These are phyloP conservation scores for Melanargia galathea DNA, from an alignment of 2,888 invertebrate species.

Conservation along the genomic window DNA sequence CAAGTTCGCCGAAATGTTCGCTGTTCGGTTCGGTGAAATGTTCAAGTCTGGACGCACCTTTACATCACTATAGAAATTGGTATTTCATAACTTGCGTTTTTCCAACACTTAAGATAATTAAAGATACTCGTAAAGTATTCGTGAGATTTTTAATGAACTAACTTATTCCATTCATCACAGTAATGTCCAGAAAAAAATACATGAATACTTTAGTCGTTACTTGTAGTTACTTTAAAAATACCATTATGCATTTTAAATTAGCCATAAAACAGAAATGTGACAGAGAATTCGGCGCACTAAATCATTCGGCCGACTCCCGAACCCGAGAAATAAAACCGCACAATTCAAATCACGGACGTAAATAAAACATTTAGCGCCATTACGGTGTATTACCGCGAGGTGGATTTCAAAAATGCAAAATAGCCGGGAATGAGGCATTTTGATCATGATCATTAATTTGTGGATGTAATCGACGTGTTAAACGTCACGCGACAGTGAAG, in stretches of 20 bases:
- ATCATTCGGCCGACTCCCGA: conserved; percentile 7
- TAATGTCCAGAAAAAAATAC: conserved; percentile 8
- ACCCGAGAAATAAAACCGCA: conserved; percentile 8
- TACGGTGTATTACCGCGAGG: conserved; percentile 63
- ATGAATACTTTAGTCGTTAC: background rate
- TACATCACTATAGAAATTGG: background rate
- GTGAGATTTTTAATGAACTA: background rate
- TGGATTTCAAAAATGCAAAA: conserved; percentile 66
- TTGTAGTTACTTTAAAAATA: conserved; percentile 15
- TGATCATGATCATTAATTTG: conserved; percentile 59
- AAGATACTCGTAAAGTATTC: background rate
- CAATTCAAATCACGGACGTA: conserved; percentile 68
- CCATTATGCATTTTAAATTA: conserved; percentile 17
- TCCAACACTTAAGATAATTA: background rate
- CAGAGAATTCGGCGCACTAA: conserved; percentile 28
- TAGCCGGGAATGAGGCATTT: conserved; percentile 48
- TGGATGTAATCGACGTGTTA: conserved; percentile 36
- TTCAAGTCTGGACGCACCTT: too few relatives aligned
- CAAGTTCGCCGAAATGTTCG: too few relatives aligned
- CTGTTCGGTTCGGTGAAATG: background rate
- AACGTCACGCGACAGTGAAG: conserved; percentile 39
- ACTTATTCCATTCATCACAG: background rate
- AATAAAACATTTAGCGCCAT: conserved; percentile 70
- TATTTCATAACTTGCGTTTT: background rate
- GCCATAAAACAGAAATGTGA: conserved; percentile 32